Evolutionary conservation across 2,888 invertebrate genomes (phyloP).

Genomic region (Aethes cnicana): DNA sequence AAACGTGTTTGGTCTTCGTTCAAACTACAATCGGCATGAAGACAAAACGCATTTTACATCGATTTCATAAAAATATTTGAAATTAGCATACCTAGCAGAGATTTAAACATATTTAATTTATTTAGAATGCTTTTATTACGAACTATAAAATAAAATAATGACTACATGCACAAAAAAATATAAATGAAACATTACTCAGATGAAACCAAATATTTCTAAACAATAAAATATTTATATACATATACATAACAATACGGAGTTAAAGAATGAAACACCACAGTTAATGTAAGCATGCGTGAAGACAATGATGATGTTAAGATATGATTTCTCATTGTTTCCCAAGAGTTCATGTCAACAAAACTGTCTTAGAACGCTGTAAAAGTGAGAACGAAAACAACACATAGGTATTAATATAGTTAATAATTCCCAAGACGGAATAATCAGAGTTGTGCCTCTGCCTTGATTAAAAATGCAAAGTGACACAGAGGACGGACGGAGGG

Average conservation of each 20-base stretch:
- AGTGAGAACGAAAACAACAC: not conserved
- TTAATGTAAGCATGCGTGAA: constrained; percentile 8
- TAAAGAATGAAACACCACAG: not conserved
- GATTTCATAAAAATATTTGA: no score
- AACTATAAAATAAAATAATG: no score
- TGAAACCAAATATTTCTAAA: no score
- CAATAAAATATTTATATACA: no score
- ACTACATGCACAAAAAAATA: no score
- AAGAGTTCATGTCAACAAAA: not conserved
- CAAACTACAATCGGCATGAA: no score
- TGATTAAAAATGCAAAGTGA: not conserved
- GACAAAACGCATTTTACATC: no score
- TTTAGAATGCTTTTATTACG: no score
- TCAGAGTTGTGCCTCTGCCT: not conserved
- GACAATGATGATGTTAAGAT: not conserved
- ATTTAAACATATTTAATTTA: no score
- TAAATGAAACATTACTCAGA: not conserved
- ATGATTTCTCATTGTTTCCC: constrained; percentile 4
- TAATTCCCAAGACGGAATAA: not conserved
- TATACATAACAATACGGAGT: not conserved
- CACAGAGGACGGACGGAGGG: no score
- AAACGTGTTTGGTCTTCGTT: no score
- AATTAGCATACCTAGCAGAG: no score
- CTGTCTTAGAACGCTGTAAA: not conserved
- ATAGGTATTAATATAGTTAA: not conserved